Evolutionary conservation across 2,113 vertebrate species (phyloP), one percentile per base, ranked within the genome.

Genomic region (Mesembrinibis cayennensis): DNA sequence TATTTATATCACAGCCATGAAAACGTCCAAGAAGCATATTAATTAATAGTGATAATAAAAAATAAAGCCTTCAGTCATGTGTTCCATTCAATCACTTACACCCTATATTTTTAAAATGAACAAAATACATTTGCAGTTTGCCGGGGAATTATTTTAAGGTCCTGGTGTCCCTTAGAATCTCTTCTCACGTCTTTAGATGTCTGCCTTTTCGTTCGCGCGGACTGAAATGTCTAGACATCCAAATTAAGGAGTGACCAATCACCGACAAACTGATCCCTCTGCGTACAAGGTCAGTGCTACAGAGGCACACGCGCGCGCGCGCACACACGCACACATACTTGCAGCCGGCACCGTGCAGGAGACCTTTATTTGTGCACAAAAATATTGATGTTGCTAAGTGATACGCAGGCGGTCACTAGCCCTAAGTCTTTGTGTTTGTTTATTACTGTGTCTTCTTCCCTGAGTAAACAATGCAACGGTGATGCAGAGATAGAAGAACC

Each of bases 311-410:
- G 9, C 32, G 44, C 76, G 44, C 76, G 14, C 61, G 38, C 21
- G 17, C 62, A 12, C 62, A 53, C 62, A 38, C 76, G n/a, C 91
- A 96, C 8, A 69, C 52, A 63, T 23, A 34, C 77, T 62, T 88
- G 55, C 90, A 95, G 89, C 90, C 81, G 34, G 83, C 65, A 82
- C 92, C 5, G 65, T 47, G 92, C 49, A 96, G 87, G 91, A 96
- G 97, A 89, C 82, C 92, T 98, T 97, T 98, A 97, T 98, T 97
- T 98, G 92, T 94, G 96, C 97, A 98, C 92, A 95, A 93, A 98
- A 98, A 98, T 98, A 98, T 98, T 98, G 98, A 98, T 97, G 97
- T 98, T 98, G 98, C 98, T 98, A 98, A 98, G 97, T 95, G 97
- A 98, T 96, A 90, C 5, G 0, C 87, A 73, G 95, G 86, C 74